A percentile compares a stretch with the other conserved stretches of the same genome.
Evolutionary conservation across 2,888 invertebrate species (phyloP).

Genomic region (Gryllus longicercus): DNA sequence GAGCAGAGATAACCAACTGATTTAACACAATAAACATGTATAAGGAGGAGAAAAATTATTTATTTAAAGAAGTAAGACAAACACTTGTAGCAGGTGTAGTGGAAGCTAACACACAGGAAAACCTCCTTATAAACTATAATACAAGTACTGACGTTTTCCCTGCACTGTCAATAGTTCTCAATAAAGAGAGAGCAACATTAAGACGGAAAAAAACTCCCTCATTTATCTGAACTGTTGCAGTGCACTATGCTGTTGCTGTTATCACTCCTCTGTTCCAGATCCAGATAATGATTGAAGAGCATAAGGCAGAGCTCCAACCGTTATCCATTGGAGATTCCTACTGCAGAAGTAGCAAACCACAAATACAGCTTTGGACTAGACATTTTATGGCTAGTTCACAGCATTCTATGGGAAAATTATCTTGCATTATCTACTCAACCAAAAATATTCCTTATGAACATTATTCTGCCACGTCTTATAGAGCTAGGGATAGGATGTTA

Average conservation of each 20-base stretch:
- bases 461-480: too few species aligned
- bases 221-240: conserved; percentile 35
- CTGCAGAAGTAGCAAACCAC: background rate
- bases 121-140: conserved; percentile 19
- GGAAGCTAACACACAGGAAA: background rate
- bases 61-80: conserved; percentile 2
- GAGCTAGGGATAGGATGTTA: too few species aligned
- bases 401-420: background rate
- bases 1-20: conserved; percentile 34
- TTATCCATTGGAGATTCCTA: conserved; percentile 17
- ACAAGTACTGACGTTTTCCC: conserved; percentile 21
- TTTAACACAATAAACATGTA: conserved; percentile 26
- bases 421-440: too few species aligned
- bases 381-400: conserved; percentile 5
- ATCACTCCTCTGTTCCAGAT: conserved; percentile 21
- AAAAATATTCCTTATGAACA: too few species aligned
- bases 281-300: conserved; percentile 11
- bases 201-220: conserved; percentile 31
- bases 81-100: background rate
- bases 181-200: conserved; percentile 35
- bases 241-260: conserved; percentile 24
- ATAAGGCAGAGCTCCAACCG: background rate
- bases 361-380: background rate
- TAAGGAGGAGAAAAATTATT: conserved; percentile 8
- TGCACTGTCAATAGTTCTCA: conserved; percentile 34